Evolutionary conservation across 2,888 invertebrate genomes (phyloP), one percentile per base, ranked within the genome.

Genomic region (Gymnoscelis rufifasciata): DNA sequence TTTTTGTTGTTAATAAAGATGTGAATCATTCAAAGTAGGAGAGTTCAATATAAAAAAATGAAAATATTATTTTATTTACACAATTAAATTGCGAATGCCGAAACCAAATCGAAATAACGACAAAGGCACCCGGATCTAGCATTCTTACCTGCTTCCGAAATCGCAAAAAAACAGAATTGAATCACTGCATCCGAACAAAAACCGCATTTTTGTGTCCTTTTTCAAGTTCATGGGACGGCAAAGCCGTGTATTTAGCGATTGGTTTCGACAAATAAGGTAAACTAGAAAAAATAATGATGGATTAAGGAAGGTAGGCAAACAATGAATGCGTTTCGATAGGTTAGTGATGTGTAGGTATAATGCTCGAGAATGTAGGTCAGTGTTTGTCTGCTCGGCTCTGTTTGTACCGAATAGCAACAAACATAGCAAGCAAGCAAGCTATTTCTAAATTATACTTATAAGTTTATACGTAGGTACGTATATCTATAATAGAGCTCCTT

Each of bases 81-180:
- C 33, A 19, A 23, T 15, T 11, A 19, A 19, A 33, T 19, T 19
- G 10, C 19, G 11, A 2, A 6, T 11, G 8, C 19, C 35, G 6
- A 35, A 35, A 23, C 35, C 23, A 67, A 74, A 72, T 74, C 71
- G 27, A 45, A 72, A 76, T 68, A 77, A 82, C 71, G 67, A 78
- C 78, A 84, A 86, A 74, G 69, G 62, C 57, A 73, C 80, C 83
- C 87, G 88, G 87, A 87, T 87, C 86, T 84, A 79, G 68, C 68
- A 62, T 72, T 78, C 80, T 61, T 87, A 87, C 87, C 88, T 87
- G 87, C 86, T 88, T 88, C 87, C 87, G 87, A 87, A 83, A 71
- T 64, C 57, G 69, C 78, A 84, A 87, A 84, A 87, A 86, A n/a
- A 79, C 62, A 66, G 78, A 83, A 83, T 82, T 81, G 78, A 83